A percentile compares a stretch with the other conserved stretches of the same genome.
Conservation (phyloP, 2,797 vertebrate genomes). For the Lagocephalus sceleratus region DNA sequence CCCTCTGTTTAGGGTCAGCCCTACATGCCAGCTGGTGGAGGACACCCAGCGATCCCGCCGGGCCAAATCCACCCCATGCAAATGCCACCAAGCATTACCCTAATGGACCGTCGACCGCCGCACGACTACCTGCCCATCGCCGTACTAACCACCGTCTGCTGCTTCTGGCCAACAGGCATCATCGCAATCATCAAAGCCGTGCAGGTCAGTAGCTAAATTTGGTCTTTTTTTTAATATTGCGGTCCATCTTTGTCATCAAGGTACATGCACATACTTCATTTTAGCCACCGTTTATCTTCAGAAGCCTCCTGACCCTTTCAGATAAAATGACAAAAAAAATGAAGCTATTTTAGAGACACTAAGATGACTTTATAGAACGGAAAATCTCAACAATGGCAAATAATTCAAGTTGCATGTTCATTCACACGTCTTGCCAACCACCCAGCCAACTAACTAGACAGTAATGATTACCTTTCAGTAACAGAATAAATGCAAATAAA, state of each 20-base stretch:
- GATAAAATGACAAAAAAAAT: no score
- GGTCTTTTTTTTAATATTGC: no score
- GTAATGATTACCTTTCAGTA: no score
- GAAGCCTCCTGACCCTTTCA: no score
- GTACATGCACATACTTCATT: background rate
- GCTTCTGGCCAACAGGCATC: slow-evolving; percentile 95
- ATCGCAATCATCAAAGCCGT: slow-evolving; percentile 94
- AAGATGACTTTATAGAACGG: no score
- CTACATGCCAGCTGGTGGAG: slow-evolving; percentile 74
- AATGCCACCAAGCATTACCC: slow-evolving; percentile 84
- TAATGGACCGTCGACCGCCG: slow-evolving; percentile 88
- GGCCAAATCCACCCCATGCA: slow-evolving; percentile 84
- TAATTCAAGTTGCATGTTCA: no score
- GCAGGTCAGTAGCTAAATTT: slow-evolving; percentile 81
- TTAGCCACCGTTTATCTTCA: background rate
- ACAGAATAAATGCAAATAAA: no score
- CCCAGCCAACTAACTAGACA: no score
- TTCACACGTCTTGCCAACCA: no score
- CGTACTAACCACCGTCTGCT: slow-evolving; percentile 92
- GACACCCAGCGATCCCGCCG: slow-evolving; percentile 72
- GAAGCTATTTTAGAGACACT: no score
- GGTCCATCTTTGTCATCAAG: background rate
- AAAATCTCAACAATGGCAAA: no score
- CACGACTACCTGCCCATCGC: slow-evolving; percentile 95
- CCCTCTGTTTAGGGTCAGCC: slow-evolving; percentile 73